These are phyloP conservation scores for Heliconius congener DNA, from an alignment of 1,140 invertebrate species.

Conservation along the genomic window DNA sequence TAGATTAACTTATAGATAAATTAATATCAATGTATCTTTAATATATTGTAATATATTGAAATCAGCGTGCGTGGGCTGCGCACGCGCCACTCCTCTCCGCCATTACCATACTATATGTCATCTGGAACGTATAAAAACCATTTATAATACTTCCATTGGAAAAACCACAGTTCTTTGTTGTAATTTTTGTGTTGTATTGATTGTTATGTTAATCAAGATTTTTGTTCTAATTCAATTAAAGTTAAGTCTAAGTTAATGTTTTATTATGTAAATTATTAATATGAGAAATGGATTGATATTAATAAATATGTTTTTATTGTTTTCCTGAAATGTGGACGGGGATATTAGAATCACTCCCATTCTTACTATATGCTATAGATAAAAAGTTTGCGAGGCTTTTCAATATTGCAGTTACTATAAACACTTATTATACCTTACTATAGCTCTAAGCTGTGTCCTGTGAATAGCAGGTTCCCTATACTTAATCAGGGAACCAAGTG, in stretches of 20 bases:
- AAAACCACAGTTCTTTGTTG: conserved; percentile 18
- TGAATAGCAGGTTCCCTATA: too few relatives aligned
- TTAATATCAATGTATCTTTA: conserved; percentile 9
- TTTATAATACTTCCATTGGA: conserved; percentile 29
- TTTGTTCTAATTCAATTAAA: not conserved
- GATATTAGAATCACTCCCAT: not conserved
- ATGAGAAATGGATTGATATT: not conserved
- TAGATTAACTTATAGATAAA: conserved; percentile 1
- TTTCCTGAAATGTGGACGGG: not conserved
- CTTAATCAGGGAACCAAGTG: too few relatives aligned
- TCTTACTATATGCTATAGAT: not conserved
- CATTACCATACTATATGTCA: conserved; percentile 41
- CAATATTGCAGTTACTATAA: too few relatives aligned
- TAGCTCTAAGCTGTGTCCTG: too few relatives aligned
- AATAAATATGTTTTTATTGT: not conserved
- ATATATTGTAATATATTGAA: conserved; percentile 9
- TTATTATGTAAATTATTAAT: not conserved
- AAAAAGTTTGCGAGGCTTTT: too few relatives aligned
- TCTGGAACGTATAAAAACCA: conserved; percentile 25
- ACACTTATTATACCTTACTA: too few relatives aligned
- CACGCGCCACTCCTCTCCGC: conserved; percentile 58
- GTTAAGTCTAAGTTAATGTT: not conserved
- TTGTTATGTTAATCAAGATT: not conserved
- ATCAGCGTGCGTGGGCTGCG: conserved; percentile 56
- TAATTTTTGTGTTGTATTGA: not conserved